These are phyloP conservation scores for Neolamprologus cancellatus DNA, from an alignment of 2,113 vertebrate genomes.

Conservation along the genomic window DNA sequence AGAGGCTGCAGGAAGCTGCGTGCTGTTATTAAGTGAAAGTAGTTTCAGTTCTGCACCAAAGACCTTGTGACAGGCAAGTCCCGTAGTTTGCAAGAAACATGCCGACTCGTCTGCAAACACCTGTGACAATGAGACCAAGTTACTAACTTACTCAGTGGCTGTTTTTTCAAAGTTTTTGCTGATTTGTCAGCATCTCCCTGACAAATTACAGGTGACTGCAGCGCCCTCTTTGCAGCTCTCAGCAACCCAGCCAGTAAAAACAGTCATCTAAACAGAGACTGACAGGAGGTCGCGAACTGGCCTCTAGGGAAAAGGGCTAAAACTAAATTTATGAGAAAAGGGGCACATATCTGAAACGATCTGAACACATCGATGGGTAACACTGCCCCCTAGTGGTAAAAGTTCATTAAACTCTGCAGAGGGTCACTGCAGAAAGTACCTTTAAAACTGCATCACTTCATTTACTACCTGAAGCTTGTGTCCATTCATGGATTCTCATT, in stretches of 20 bases:
- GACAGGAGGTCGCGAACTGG: accelerated
- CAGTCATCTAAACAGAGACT: neutral
- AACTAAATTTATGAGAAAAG: neutral
- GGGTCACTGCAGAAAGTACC: neutral
- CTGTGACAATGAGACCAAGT: neutral
- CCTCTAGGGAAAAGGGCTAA: neutral
- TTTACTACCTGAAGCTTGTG: neutral
- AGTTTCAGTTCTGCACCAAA: neutral
- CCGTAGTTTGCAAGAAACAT: neutral
- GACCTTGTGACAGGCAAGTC: neutral
- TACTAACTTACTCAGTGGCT: neutral
- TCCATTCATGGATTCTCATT: neutral
- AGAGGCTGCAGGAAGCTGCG: neutral
- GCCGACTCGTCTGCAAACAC: neutral
- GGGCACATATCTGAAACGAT: accelerated
- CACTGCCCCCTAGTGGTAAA: neutral
- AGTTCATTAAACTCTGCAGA: neutral
- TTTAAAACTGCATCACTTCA: neutral
- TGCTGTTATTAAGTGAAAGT: neutral
- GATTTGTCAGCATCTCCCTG: neutral
- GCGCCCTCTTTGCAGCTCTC: neutral
- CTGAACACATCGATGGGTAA: neutral
- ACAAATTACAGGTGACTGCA: neutral
- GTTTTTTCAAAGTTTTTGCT: accelerated
- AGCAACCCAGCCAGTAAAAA: neutral